Conservation (phyloP, 2,888 invertebrate genomes). For the Drosophila tanythrix region DNA sequence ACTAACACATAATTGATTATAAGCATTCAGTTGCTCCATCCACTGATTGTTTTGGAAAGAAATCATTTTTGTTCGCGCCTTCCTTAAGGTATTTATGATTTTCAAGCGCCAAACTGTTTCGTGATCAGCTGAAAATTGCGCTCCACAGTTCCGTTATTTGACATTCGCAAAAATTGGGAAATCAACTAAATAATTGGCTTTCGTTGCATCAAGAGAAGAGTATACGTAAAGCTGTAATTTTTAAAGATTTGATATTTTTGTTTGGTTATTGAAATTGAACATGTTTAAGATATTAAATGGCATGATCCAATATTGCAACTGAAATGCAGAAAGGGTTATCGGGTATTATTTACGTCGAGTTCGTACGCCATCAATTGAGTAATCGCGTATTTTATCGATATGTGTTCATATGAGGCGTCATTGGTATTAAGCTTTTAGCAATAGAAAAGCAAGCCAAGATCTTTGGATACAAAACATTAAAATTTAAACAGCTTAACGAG, state of each 20-base stretch:
- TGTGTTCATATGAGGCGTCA: background rate
- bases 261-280: background rate
- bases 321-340: background rate
- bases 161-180: background rate
- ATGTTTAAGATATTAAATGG: background rate
- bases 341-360: background rate
- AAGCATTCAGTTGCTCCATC: too few relatives aligned
- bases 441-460: background rate
- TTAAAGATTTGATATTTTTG: background rate
- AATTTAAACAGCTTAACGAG: background rate
- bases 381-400: constrained; percentile 9
- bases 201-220: background rate
- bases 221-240: background rate
- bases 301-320: background rate
- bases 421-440: background rate
- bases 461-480: background rate
- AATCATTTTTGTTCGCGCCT: background rate
- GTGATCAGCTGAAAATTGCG: background rate
- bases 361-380: background rate
- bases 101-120: background rate
- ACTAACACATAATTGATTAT: background rate
- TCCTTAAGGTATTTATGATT: background rate
- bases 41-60: background rate
- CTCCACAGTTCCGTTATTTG: background rate
- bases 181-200: background rate